Evolutionary conservation across 2,797 vertebrate species (phyloP).

Genomic region (Benthosema pterotum): DNA sequence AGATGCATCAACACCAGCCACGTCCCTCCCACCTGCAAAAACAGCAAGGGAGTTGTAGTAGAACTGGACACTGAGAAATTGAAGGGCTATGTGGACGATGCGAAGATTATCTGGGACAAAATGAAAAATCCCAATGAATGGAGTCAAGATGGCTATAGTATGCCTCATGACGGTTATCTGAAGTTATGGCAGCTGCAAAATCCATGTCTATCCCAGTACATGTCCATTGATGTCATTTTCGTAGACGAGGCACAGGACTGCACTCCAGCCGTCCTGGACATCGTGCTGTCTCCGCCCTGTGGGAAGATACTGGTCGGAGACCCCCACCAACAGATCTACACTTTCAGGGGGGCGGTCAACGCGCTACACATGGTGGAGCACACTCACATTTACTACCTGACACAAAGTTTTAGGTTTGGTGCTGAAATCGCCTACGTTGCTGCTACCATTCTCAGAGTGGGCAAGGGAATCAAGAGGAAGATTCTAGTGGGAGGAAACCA

Average conservation of each 20-base stretch:
- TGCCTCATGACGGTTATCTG: slow-evolving; percentile 92
- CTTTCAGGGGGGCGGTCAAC: slow-evolving; percentile 89
- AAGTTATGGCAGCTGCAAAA: slow-evolving; percentile 92
- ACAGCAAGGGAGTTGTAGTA: slow-evolving; percentile 23
- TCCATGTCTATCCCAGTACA: slow-evolving; percentile 67
- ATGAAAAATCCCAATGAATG: slow-evolving; percentile 79
- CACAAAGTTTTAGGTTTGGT: slow-evolving; percentile 96
- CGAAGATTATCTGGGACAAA: slow-evolving; percentile 83
- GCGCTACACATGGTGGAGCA: slow-evolving; percentile 79
- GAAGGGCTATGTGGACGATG: slow-evolving; percentile 74
- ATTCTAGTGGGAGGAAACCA: slow-evolving; percentile 87
- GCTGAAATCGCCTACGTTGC: slow-evolving; percentile 91
- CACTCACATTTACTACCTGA: slow-evolving; percentile 91
- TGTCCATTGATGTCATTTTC: slow-evolving; percentile 85
- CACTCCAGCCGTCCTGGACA: slow-evolving; percentile 91
- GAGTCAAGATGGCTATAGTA: too few relatives aligned
- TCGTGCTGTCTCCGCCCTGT: slow-evolving; percentile 86
- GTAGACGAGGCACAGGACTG: slow-evolving; percentile 96
- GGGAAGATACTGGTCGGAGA: slow-evolving; percentile 94
- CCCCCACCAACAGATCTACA: slow-evolving; percentile 95
- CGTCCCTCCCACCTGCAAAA: slow-evolving; percentile 71
- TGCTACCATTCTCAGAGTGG: slow-evolving; percentile 86
- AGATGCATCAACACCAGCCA: slow-evolving; percentile 73
- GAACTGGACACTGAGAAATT: slow-evolving; percentile 53
- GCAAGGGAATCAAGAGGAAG: slow-evolving; percentile 85